Evolutionary conservation across 2,888 invertebrate species (phyloP).

Genomic region (Proisotoma minuta): DNA sequence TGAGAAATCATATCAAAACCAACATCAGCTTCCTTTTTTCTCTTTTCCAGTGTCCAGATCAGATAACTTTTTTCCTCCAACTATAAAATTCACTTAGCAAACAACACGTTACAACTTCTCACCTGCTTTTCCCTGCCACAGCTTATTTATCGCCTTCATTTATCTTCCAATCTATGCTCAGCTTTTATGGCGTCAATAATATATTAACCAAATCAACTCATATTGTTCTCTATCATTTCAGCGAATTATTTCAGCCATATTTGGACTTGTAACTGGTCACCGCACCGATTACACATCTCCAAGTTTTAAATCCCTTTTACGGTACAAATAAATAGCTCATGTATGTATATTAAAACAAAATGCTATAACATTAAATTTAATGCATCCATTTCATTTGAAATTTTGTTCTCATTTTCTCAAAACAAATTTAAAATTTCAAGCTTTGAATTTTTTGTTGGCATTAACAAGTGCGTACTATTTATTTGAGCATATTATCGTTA

Average conservation of each 20-base stretch:
- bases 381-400: background rate
- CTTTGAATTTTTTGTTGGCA: background rate
- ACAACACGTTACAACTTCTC: slow-evolving; percentile 5
- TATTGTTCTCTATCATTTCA: slow-evolving; percentile 7
- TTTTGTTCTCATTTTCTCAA: background rate
- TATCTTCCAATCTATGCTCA: background rate
- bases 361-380: background rate
- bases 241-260: background rate
- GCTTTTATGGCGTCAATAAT: no score
- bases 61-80: background rate
- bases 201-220: slow-evolving; percentile 9
- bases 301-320: no score
- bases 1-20: slow-evolving; percentile 12
- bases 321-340: no score
- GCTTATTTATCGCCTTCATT: slow-evolving; percentile 8
- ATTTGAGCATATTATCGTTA: background rate
- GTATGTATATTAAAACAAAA: no score
- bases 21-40: slow-evolving; percentile 10
- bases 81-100: slow-evolving; percentile 10
- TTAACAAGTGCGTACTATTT: background rate
- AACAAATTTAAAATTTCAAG: background rate
- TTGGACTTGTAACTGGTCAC: background rate
- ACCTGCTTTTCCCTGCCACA: slow-evolving; percentile 12
- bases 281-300: background rate
- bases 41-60: background rate